Conservation (phyloP, 2,797 vertebrate species). For the Babyrousa celebensis region DNA sequence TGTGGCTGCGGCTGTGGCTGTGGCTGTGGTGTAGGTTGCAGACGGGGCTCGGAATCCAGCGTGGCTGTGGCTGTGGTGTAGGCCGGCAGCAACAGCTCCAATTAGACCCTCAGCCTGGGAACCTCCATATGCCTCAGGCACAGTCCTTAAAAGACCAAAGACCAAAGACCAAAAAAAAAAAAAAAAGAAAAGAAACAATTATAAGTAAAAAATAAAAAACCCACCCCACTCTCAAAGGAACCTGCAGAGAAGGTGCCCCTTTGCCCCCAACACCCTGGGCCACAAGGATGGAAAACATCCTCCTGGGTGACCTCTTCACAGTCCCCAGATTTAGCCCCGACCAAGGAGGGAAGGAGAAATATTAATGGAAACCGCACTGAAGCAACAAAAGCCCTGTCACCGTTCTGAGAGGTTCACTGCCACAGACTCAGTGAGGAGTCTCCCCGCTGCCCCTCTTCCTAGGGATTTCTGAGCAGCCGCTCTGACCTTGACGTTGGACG, state of each 20-base stretch:
- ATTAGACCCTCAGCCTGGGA: too few relatives aligned
- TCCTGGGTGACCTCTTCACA: neutral
- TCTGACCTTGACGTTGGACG: conserved; percentile 69
- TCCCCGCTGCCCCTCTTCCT: neutral
- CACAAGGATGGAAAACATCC: neutral
- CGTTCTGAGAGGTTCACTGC: fast-evolving
- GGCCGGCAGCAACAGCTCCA: too few relatives aligned
- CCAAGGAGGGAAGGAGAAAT: neutral
- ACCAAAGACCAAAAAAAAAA: too few relatives aligned
- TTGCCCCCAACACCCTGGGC: neutral
- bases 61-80: too few relatives aligned
- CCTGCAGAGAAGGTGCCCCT: neutral
- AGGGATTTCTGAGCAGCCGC: conserved; percentile 61
- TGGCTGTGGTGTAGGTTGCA: too few relatives aligned
- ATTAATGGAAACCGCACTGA: neutral
- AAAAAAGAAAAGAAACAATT: neutral
- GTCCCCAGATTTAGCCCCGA: neutral
- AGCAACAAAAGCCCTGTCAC: neutral
- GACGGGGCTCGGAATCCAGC: too few relatives aligned
- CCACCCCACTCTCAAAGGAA: neutral
- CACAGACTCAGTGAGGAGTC: neutral
- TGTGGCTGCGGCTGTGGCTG: too few relatives aligned
- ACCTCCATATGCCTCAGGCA: too few relatives aligned
- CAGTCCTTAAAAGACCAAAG: too few relatives aligned
- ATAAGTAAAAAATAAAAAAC: neutral